phyloP scores from a whole-genome alignment of 2,797 vertebrate species.

The Oophaga sylvatica region DNA sequence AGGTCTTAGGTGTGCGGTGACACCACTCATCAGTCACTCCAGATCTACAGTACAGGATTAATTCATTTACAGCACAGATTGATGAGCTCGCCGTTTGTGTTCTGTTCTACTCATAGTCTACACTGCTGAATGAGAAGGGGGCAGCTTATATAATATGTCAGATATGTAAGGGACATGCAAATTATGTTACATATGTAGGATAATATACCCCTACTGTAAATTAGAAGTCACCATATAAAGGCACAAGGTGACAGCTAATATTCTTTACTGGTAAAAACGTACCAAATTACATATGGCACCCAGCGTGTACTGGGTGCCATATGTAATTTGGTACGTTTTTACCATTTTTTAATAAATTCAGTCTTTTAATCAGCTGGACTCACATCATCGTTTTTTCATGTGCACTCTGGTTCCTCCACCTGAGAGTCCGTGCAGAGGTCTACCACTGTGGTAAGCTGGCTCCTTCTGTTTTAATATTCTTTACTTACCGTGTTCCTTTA shows the following conservation, averaged over 20 bases:
- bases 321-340: no score
- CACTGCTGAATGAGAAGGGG: neutral
- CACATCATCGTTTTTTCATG: no score
- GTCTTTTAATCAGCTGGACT: no score
- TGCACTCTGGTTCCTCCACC: no score
- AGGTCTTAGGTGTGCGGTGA: conserved; percentile 1
- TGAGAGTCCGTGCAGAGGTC: no score
- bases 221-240: neutral
- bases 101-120: neutral
- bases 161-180: neutral
- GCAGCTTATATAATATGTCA: neutral
- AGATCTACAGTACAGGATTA: neutral
- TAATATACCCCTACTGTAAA: neutral
- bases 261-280: neutral
- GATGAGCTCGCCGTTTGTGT: neutral
- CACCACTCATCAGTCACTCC: neutral
- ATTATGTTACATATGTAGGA: neutral
- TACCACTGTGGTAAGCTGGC: no score
- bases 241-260: neutral
- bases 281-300: no score
- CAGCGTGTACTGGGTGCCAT: no score
- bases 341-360: no score
- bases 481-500: neutral
- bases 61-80: neutral
- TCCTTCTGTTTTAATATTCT: neutral